phyloP scores from a whole-genome alignment of 2,113 vertebrate species.

The Cyprinodon brontotheroides region DNA sequence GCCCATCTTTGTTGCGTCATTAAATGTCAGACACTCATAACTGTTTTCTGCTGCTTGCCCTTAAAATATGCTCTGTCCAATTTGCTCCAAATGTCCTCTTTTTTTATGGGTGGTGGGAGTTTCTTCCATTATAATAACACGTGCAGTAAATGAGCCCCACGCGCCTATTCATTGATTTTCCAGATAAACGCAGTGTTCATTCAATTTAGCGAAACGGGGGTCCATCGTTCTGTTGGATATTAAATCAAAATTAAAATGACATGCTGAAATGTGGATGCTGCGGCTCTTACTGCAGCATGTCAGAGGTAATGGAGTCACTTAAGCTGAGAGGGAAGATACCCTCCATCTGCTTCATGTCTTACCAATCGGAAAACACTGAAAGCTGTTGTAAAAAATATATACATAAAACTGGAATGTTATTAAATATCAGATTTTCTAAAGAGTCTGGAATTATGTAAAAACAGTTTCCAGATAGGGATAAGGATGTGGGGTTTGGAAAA shows the following conservation, averaged over 20 bases:
- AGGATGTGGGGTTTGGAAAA: neutral
- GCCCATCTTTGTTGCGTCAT: slow-evolving; percentile 51
- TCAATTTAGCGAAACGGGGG: slow-evolving; percentile 60
- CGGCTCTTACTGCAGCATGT: slow-evolving; percentile 44
- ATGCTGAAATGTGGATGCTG: slow-evolving; percentile 51
- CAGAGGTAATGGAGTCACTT: slow-evolving; percentile 49
- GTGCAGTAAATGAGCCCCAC: slow-evolving; percentile 63
- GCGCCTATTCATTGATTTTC: slow-evolving; percentile 72
- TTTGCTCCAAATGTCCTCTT: slow-evolving; percentile 58
- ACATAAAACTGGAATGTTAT: neutral
- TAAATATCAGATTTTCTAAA: neutral
- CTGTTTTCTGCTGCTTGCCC: slow-evolving; percentile 61
- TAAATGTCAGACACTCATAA: slow-evolving; percentile 51
- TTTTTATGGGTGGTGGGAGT: slow-evolving; percentile 45
- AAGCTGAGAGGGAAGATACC: slow-evolving; percentile 44
- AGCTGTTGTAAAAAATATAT: neutral
- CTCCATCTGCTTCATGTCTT: slow-evolving; percentile 29
- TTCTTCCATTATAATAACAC: slow-evolving; percentile 67
- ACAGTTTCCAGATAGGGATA: neutral
- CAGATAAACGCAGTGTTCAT: slow-evolving; percentile 58
- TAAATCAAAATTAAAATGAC: slow-evolving; percentile 73
- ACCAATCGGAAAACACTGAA: slow-evolving; percentile 10
- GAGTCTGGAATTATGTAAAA: too few species aligned
- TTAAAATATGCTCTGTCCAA: slow-evolving; percentile 67
- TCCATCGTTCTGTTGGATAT: slow-evolving; percentile 43